Conservation (phyloP, 1,140 invertebrate genomes). For the Amphibalanus amphitrite region DNA sequence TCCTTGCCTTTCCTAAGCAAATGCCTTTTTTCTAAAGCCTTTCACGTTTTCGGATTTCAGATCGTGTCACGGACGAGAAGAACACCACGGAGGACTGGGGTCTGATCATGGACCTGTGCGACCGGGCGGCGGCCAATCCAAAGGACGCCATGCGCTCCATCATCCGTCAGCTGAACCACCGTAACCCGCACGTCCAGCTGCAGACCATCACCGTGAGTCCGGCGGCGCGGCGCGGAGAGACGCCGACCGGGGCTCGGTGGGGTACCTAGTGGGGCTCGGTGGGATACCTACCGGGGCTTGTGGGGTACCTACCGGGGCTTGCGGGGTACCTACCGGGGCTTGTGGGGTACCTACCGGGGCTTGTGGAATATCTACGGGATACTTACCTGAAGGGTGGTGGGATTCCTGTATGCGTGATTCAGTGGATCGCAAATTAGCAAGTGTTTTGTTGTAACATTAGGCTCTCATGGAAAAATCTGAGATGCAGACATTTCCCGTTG, state of each 20-base stretch:
- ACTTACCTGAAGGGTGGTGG: too few relatives aligned
- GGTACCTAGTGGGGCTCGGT: too few relatives aligned
- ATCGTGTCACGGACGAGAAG: conserved; percentile 86
- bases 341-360: too few relatives aligned
- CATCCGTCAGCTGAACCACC: conserved; percentile 64
- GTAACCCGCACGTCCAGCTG: conserved; percentile 84
- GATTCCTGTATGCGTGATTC: too few relatives aligned
- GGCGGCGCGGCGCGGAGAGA: too few relatives aligned
- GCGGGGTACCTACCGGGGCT: too few relatives aligned
- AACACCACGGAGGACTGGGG: conserved; percentile 86
- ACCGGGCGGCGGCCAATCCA: conserved; percentile 52
- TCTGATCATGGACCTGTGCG: conserved; percentile 85
- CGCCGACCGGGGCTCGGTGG: too few relatives aligned
- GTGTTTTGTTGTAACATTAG: not conserved
- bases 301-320: too few relatives aligned
- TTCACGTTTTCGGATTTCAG: conserved; percentile 38
- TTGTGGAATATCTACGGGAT: too few relatives aligned
- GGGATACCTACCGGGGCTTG: too few relatives aligned
- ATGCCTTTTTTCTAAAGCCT: too few relatives aligned
- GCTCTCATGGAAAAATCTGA: not conserved
- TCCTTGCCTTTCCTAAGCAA: not conserved
- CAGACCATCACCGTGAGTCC: conserved; percentile 34
- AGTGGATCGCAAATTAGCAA: too few relatives aligned
- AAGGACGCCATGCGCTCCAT: conserved; percentile 79
- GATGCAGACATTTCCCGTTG: not conserved